phyloP scores from a whole-genome alignment of 1,140 invertebrate species.

The Aphelinus certus region DNA sequence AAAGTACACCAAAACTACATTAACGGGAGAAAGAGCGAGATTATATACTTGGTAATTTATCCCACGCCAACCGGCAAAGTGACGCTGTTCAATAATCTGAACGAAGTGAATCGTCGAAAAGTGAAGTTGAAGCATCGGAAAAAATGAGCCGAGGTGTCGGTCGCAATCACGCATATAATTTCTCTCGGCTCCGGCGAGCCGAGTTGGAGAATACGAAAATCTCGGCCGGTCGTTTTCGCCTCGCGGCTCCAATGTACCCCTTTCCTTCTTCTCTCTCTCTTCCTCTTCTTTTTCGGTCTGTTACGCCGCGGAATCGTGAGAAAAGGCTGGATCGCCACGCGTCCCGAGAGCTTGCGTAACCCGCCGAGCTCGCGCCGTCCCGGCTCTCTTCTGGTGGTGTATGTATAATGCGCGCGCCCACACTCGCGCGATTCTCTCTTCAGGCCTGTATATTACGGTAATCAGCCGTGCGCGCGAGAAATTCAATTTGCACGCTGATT shows the following conservation, averaged over 20 bases:
- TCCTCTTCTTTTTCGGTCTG: neutral
- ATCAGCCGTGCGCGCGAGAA: slow-evolving; percentile 28
- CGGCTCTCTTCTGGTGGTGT: no score
- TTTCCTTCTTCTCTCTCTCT: neutral
- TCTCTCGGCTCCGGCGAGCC: no score
- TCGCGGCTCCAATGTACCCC: neutral
- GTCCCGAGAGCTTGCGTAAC: slow-evolving; percentile 14
- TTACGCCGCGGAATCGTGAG: slow-evolving; percentile 22
- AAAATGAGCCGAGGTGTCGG: no score
- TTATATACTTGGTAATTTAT: no score
- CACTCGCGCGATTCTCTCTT: neutral
- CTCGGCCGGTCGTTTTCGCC: neutral
- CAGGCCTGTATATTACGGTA: slow-evolving; percentile 9
- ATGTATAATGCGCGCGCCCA: neutral
- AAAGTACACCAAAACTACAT: no score
- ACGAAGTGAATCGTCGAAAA: no score
- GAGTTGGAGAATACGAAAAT: neutral
- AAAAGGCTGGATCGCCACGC: neutral
- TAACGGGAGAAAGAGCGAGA: no score
- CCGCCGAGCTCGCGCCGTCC: neutral
- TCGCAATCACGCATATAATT: no score
- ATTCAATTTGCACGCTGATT: slow-evolving; percentile 35
- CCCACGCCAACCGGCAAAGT: no score
- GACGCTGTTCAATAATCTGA: no score
- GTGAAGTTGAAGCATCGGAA: no score